Evolutionary conservation across 2,113 vertebrate genomes (phyloP).

Genomic region (Nothobranchius kuhntae): DNA sequence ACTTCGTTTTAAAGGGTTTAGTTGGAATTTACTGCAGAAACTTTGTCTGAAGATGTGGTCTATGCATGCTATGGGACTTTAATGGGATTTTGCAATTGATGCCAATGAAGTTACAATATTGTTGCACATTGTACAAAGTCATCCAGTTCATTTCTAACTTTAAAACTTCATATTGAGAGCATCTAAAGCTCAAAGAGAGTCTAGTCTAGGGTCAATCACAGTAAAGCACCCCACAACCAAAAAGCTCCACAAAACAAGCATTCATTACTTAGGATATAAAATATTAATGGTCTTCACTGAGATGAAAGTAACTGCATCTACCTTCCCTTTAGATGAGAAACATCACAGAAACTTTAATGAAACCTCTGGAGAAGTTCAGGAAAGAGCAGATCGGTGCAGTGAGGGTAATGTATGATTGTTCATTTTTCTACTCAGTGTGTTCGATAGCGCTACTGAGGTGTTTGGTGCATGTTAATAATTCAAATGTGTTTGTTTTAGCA

Average conservation of each 20-base stretch:
- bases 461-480: neutral
- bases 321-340: slow-evolving; percentile 86
- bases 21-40: neutral
- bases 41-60: neutral
- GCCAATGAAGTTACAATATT: neutral
- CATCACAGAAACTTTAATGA: slow-evolving; percentile 97
- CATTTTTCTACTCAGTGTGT: slow-evolving; percentile 9
- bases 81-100: neutral
- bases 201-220: too few relatives aligned
- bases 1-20: neutral
- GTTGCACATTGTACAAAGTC: neutral
- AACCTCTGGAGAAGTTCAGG: slow-evolving; percentile 96
- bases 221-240: too few relatives aligned
- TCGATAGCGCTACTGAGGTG: neutral
- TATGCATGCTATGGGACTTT: neutral
- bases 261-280: too few relatives aligned
- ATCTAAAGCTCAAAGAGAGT: neutral
- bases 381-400: slow-evolving; percentile 94
- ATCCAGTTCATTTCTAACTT: neutral
- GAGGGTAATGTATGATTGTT: slow-evolving; percentile 81
- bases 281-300: neutral
- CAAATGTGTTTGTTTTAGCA: neutral
- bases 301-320: neutral
- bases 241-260: too few relatives aligned
- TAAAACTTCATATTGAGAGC: neutral